Evolutionary conservation across 2,113 vertebrate genomes (phyloP).

Genomic region (Grallaria varia): DNA sequence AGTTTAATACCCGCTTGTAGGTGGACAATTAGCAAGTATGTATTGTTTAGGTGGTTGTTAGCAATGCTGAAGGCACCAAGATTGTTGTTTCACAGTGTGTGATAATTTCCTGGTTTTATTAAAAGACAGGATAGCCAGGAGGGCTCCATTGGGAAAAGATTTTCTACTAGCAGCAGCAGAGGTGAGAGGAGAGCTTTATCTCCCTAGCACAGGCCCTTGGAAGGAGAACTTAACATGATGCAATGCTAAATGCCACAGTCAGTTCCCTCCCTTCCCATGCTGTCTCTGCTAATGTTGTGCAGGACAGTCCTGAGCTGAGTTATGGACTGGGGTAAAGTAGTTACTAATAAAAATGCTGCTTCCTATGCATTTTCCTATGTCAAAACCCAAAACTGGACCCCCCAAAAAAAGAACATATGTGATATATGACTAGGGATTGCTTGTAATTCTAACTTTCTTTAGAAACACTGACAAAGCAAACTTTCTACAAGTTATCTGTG

Average conservation of each 20-base stretch:
- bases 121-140: background rate
- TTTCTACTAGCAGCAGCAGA: background rate
- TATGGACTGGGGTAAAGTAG: background rate
- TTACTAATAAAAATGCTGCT: background rate
- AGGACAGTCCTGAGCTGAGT: background rate
- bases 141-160: background rate
- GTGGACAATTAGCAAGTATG: background rate
- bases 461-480: too few species aligned
- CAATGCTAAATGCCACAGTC: background rate
- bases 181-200: background rate
- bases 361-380: background rate
- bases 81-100: background rate
- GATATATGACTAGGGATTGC: background rate
- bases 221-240: background rate
- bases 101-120: background rate
- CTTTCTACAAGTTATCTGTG: too few species aligned
- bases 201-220: background rate
- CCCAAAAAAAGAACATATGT: accelerated
- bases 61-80: background rate
- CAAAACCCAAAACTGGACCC: background rate
- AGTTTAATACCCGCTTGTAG: background rate
- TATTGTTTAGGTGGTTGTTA: background rate
- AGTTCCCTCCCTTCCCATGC: background rate
- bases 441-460: background rate
- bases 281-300: background rate